Evolutionary conservation across 2,888 invertebrate genomes (phyloP), one percentile per base, ranked within the genome.

Genomic region (Pilophorus perplexus): DNA sequence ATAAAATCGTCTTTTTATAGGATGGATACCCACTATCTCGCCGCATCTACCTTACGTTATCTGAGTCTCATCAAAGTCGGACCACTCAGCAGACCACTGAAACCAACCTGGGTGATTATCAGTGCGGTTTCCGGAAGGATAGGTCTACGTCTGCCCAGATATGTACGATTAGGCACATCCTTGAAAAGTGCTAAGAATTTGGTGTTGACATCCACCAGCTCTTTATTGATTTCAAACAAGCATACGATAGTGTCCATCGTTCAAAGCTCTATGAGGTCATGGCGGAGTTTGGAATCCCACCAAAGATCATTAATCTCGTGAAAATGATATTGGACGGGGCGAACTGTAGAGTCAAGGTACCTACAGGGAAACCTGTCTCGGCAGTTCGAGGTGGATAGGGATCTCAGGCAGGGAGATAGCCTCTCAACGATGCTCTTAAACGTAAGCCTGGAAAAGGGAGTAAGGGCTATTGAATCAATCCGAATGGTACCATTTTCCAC

Each of bases 261-360:
- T 12, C 3, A 44, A 44, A 44, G 22, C 18, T 44, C 4, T 6
- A 44, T 12, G 18, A 16, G 4, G 22, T 18, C 22, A 44, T 44
- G 44, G 12, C 6, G 16, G 44, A 44, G 12, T 44, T 44, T 16
- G 44, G 44, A 12, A 44, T 16, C 18, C 44, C 44, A 2, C 3
- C 2, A 8, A 44, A 44, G 22, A 8, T 44, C 5, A 16, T 44
- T 16, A 44, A 18, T 3, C 40, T 40, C 23, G 22, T 23, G n/a
- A 50, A n/a, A 28, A 28, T 50, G 52, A 28, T 16, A 3, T 16
- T 50, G 3, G 22, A 50, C 5, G 52, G 22, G 25, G 25, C 52
- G 20, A 50, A 50, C 20, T 50, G 52, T n/a, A 50, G 25, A 50
- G 28, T 50, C 14, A 28, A 50, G 3, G 25, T 28, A 3, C n/a